phyloP scores from a whole-genome alignment of 2,888 invertebrate species.

The Scaptomyza reducta region DNA sequence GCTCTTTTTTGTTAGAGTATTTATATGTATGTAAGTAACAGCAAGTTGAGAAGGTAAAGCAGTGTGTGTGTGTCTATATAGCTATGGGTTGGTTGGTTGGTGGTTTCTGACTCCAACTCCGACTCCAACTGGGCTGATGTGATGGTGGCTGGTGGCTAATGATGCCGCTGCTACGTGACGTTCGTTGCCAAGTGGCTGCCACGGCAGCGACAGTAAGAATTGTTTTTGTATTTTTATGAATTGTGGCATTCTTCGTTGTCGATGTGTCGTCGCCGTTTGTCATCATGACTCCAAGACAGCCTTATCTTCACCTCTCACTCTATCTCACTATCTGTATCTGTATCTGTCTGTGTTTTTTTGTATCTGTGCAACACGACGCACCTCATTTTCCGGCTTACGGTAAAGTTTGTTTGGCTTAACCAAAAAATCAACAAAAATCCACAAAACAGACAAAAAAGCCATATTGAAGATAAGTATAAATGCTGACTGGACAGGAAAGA shows the following conservation, averaged over 20 bases:
- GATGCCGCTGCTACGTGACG: conserved; percentile 76
- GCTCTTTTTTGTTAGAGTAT: conserved; percentile 8
- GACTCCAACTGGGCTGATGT: conserved; percentile 24
- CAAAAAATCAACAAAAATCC: conserved; percentile 2
- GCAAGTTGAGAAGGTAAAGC: conserved; percentile 19
- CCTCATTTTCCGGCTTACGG: conserved; percentile 72
- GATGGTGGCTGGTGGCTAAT: conserved; percentile 59
- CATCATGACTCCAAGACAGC: conserved; percentile 27
- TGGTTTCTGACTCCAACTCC: conserved; percentile 23
- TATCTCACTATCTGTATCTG: conserved; percentile 17
- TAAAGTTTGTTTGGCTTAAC: conserved; percentile 35
- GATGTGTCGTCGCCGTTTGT: conserved; percentile 39
- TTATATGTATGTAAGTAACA: not conserved
- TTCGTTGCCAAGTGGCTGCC: conserved; percentile 75
- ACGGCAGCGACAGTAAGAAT: conserved; percentile 45
- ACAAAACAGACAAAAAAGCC: conserved; percentile 11
- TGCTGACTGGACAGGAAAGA: conserved; percentile 10
- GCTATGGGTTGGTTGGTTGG: conserved; percentile 7
- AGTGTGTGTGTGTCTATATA: conserved; percentile 23
- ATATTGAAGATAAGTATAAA: conserved; percentile 43
- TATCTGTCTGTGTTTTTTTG: conserved; percentile 12
- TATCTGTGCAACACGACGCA: conserved; percentile 50
- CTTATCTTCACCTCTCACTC: conserved; percentile 21
- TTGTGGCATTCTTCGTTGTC: conserved; percentile 66
- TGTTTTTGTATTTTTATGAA: conserved; percentile 65